Base-by-base conservation (phyloP, 1,140 invertebrate species). In the Cotesia vestalis region DNA sequence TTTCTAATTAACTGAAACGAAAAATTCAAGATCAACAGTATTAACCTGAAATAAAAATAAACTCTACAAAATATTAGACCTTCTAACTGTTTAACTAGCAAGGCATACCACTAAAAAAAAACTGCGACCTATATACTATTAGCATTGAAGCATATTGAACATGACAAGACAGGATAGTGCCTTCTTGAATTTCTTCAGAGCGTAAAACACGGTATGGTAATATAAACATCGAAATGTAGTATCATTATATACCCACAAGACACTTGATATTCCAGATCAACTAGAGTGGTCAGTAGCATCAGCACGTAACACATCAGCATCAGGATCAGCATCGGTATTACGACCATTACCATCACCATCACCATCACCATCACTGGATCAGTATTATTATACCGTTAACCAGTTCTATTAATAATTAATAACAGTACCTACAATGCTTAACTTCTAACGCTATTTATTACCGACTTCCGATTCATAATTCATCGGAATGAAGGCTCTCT, bases 331-430 rank as follows among this genome's bases (percentile, higher is more conserved):
- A 14, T 38, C 53, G 35, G 40, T 46, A 27, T 27, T 27, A 27
- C 27, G 27, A 27, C 27, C 14, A 11, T 66, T 53, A 6, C 17
- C 55, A 46, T 11, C 40, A 46, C 4, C n/a, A n/a, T 14, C 36
- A 67, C 51, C 51, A 55, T 46, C 62, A 46, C 9, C 62, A 14
- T 38, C 53, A 55, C 6, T 46, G 40, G 40, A 46, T 46, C 40
- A 46, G 40, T 46, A 46, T 46, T 46, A 46, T 46, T 38, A 63
- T 72, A 20, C 70, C 70, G 70, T 72, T 72, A 72, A 20, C 27
- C 68, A 46, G 40, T 61, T 40, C 62, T 72, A 66, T 66, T 72
- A 72, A 72, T 66, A 72, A 72, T 72, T 72, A 72, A 72, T 72
- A 72, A 72, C 70, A 72, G 70, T 72, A 72, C 40, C 40, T 46